Conservation (phyloP, 2,113 vertebrate genomes). For the Equus quagga region DNA sequence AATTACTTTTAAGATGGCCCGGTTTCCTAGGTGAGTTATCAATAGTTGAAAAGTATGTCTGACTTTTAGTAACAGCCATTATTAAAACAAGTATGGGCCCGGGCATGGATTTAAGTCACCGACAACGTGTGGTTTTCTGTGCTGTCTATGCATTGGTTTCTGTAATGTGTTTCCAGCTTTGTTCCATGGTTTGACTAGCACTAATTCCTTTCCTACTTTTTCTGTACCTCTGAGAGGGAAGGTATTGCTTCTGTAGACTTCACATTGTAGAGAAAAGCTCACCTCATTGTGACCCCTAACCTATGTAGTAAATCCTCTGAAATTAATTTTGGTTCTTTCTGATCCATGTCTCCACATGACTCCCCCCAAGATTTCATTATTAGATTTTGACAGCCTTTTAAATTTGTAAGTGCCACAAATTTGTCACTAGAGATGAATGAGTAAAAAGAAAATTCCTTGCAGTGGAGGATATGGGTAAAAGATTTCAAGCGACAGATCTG, state of each 20-base stretch:
- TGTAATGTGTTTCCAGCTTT: constrained; percentile 54
- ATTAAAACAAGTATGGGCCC: neutral
- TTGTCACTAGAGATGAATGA: constrained; percentile 81
- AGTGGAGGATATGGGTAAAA: constrained; percentile 78
- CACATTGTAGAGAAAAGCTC: constrained; percentile 53
- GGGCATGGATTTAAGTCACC: neutral
- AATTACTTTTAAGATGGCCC: constrained; percentile 7
- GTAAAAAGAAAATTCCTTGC: constrained; percentile 77
- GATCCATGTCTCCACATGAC: constrained; percentile 66
- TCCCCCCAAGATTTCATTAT: constrained; percentile 79
- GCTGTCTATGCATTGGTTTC: neutral
- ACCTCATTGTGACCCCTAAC: constrained; percentile 67
- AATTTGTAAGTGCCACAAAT: constrained; percentile 84
- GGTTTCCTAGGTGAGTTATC: constrained; percentile 26
- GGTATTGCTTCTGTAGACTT: constrained; percentile 47
- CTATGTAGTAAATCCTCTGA: constrained; percentile 78
- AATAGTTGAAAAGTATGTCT: constrained; percentile 51
- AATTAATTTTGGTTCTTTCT: constrained; percentile 81
- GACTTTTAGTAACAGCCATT: constrained; percentile 20
- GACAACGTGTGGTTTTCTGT: neutral
- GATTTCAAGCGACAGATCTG: constrained; percentile 77
- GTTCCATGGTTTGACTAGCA: neutral
- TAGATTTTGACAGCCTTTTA: constrained; percentile 84
- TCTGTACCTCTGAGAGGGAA: constrained; percentile 22
- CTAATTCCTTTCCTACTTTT: constrained; percentile 42